Conservation (phyloP, 2,113 vertebrate species). For the Triplophysa siluroides region DNA sequence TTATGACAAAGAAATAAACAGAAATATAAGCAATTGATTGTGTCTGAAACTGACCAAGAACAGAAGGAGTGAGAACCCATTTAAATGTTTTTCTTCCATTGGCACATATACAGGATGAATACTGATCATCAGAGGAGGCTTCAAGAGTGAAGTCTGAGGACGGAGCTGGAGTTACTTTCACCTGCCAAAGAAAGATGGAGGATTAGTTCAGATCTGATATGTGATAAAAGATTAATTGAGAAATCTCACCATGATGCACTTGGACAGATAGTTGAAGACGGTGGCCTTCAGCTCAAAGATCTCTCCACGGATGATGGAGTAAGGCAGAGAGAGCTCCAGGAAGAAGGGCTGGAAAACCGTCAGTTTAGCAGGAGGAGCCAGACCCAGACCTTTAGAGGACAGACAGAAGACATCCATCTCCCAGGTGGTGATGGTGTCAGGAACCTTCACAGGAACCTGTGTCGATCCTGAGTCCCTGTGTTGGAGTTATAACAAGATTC, state of each 20-base stretch:
- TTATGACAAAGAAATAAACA: too few species aligned
- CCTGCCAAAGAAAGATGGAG: slow-evolving; percentile 62
- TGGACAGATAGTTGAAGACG: too few species aligned
- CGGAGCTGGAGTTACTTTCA: slow-evolving; percentile 63
- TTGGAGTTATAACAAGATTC: too few species aligned
- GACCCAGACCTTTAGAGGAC: slow-evolving; percentile 78
- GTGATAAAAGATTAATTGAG: too few species aligned
- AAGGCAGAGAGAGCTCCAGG: slow-evolving; percentile 82
- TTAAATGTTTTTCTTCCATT: slow-evolving; percentile 68
- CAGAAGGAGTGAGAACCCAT: slow-evolving; percentile 66
- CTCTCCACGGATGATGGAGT: too few species aligned
- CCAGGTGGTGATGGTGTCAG: slow-evolving; percentile 89
- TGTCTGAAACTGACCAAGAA: slow-evolving; percentile 77
- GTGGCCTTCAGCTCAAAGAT: too few species aligned
- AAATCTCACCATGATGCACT: too few species aligned
- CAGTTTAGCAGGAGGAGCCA: slow-evolving; percentile 75
- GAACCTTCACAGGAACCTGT: slow-evolving; percentile 70
- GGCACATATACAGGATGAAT: slow-evolving; percentile 69
- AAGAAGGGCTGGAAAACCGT: slow-evolving; percentile 87
- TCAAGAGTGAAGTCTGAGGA: too few species aligned
- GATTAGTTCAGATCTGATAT: too few species aligned
- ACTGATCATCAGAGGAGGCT: too few species aligned
- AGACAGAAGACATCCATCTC: slow-evolving; percentile 82
- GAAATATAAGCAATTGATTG: too few species aligned
- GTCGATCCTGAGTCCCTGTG: slow-evolving; percentile 74